Percentiles rank a stretch among this genome's conserved stretches.
Conservation (phyloP, 2,888 invertebrate species). For the Drosophila vallismaia region DNA sequence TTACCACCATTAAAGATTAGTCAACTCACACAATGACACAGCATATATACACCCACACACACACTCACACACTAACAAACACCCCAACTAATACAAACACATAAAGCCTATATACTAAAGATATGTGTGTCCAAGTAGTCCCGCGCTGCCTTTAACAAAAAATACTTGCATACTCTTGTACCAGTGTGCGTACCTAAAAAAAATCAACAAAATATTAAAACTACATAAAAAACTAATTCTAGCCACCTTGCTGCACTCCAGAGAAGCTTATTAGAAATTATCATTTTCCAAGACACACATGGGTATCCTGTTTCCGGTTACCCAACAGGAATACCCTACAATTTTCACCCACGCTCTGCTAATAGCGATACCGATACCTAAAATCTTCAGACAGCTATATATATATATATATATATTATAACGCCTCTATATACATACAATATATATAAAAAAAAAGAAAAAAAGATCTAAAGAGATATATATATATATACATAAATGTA, state of each 20-base stretch:
- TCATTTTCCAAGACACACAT: conserved; percentile 22
- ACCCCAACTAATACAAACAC: conserved; percentile 10
- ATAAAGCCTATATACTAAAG: conserved; percentile 53
- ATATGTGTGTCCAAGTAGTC: conserved; percentile 61
- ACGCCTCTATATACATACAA: conserved; percentile 23
- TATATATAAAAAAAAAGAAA: conserved; percentile 15
- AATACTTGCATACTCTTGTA: conserved; percentile 68
- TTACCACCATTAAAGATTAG: conserved; percentile 76
- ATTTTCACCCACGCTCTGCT: conserved; percentile 15
- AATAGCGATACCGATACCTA: conserved; percentile 23
- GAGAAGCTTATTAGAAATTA: conserved; percentile 56
- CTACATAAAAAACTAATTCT: conserved; percentile 28
- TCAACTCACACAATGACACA: conserved; percentile 52
- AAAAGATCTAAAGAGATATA: conserved; percentile 46
- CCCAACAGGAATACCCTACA: not conserved
- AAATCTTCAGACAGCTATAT: conserved; percentile 21
- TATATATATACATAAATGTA: conserved; percentile 42
- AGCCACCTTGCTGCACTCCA: conserved; percentile 51
- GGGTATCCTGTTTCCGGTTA: conserved; percentile 8
- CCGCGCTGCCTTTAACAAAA: conserved; percentile 67
- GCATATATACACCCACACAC: conserved; percentile 15
- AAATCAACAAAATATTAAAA: conserved; percentile 1
- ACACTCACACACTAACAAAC: conserved; percentile 1
- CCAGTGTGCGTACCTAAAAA: conserved; percentile 72
- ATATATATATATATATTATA: conserved; percentile 16